Evolutionary conservation across 2,113 vertebrate species (phyloP).

Genomic region (Bufo bufo): DNA sequence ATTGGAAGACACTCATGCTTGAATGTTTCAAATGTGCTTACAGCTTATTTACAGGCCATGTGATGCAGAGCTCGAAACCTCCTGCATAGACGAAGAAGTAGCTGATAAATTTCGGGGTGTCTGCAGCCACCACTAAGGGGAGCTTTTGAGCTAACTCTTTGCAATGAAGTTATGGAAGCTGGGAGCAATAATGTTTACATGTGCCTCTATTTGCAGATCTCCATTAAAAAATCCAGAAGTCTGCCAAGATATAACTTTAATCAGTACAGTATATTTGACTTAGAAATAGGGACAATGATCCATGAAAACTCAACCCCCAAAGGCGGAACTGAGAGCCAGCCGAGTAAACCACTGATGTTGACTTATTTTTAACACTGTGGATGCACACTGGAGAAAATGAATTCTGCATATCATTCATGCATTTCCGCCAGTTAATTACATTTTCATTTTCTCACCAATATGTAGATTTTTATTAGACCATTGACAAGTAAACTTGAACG

Average conservation of each 20-base stretch:
- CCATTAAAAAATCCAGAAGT: too few species aligned
- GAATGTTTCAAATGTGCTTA: too few species aligned
- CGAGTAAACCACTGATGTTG: background rate
- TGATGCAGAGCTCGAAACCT: too few species aligned
- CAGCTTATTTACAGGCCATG: too few species aligned
- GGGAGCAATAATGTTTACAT: too few species aligned
- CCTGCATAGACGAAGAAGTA: too few species aligned
- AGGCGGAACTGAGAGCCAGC: background rate
- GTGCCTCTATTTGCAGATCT: too few species aligned
- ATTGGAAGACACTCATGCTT: too few species aligned
- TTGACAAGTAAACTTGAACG: conserved; percentile 25
- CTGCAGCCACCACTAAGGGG: too few species aligned
- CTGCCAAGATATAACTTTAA: background rate
- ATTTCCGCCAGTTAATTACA: conserved; percentile 38
- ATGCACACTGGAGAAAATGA: background rate
- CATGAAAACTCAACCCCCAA: background rate
- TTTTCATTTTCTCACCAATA: conserved; percentile 45
- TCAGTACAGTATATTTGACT: background rate
- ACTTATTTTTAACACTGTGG: conserved; percentile 2
- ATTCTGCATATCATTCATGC: background rate
- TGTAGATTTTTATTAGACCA: conserved; percentile 34
- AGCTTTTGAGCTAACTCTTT: too few species aligned
- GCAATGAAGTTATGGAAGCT: too few species aligned
- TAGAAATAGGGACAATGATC: background rate
- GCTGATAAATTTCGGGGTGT: too few species aligned